These are phyloP conservation scores for Temnothorax rugatulus DNA, from an alignment of 2,888 invertebrate species.

Conservation along the genomic window DNA sequence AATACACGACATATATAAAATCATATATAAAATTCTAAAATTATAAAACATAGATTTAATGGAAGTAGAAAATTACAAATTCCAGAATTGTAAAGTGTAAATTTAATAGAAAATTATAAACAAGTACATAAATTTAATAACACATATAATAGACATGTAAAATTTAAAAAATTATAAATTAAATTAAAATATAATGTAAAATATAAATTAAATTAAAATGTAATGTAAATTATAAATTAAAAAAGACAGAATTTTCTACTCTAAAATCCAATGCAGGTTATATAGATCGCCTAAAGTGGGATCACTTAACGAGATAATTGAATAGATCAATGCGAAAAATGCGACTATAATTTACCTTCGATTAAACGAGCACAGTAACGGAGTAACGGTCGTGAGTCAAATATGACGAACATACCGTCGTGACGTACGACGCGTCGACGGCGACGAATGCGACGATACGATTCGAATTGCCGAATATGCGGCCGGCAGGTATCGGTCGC, in stretches of 20 bases:
- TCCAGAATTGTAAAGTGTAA: not conserved
- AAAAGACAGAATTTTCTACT: too few species aligned
- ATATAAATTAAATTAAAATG: not conserved
- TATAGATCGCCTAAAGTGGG: too few species aligned
- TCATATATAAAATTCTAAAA: not conserved
- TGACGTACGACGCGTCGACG: not conserved
- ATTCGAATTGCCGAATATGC: too few species aligned
- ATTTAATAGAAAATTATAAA: not conserved
- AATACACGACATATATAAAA: not conserved
- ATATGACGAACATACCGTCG: too few species aligned
- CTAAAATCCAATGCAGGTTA: too few species aligned
- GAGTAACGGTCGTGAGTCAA: too few species aligned
- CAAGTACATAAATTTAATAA: not conserved
- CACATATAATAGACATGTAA: not conserved
- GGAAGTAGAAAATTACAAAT: not conserved
- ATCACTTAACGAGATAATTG: too few species aligned
- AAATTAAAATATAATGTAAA: slow-evolving; percentile 3
- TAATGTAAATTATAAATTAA: not conserved
- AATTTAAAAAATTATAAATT: not conserved
- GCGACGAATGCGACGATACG: too few species aligned
- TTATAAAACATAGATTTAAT: not conserved
- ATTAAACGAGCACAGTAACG: too few species aligned
- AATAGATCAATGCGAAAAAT: too few species aligned
- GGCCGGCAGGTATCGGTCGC: not conserved
- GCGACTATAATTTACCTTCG: too few species aligned